phyloP scores from a whole-genome alignment of 37 sponge, comb jelly and placozoan genomes.

The Petrosia ficiformis region DNA sequence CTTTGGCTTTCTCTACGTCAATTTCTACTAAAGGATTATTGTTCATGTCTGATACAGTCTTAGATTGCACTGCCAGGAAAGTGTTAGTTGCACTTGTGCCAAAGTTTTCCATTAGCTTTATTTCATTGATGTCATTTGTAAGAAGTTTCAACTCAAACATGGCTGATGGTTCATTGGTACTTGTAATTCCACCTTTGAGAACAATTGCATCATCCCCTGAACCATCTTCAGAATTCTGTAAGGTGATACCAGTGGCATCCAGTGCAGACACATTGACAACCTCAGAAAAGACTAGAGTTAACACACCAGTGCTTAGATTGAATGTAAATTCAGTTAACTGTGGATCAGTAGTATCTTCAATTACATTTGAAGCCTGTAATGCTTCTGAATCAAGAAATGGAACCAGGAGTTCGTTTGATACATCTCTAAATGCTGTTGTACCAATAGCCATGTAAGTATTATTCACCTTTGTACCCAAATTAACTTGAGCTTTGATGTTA shows the following conservation, averaged over 20 bases:
- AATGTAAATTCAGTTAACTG: slow-evolving; percentile 47
- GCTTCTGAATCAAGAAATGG: slow-evolving; percentile 57
- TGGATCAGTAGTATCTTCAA: slow-evolving; percentile 55
- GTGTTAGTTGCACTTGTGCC: slow-evolving; percentile 59
- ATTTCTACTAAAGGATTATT: slow-evolving; percentile 50
- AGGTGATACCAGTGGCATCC: slow-evolving; percentile 28
- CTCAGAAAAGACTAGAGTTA: slow-evolving; percentile 74
- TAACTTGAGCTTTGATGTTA: slow-evolving; percentile 51
- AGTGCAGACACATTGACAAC: slow-evolving; percentile 66
- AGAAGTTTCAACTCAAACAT: slow-evolving; percentile 50
- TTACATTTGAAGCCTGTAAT: slow-evolving; percentile 37
- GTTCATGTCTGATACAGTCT: slow-evolving; percentile 58
- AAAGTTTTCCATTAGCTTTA: slow-evolving; percentile 70
- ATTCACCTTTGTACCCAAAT: slow-evolving; percentile 41
- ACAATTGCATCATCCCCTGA: not conserved
- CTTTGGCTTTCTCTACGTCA: slow-evolving; percentile 13
- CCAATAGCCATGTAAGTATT: slow-evolving; percentile 73
- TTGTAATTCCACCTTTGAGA: slow-evolving; percentile 57
- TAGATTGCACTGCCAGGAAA: slow-evolving; percentile 33
- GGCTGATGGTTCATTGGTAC: slow-evolving; percentile 36
- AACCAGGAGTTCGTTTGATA: slow-evolving; percentile 32
- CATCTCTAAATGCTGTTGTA: slow-evolving; percentile 50
- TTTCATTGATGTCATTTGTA: slow-evolving; percentile 65
- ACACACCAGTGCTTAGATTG: slow-evolving; percentile 62
- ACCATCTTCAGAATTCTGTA: slow-evolving; percentile 41